Evolutionary conservation across 2,797 vertebrate genomes (phyloP).

Genomic region (Nothura maculosa): DNA sequence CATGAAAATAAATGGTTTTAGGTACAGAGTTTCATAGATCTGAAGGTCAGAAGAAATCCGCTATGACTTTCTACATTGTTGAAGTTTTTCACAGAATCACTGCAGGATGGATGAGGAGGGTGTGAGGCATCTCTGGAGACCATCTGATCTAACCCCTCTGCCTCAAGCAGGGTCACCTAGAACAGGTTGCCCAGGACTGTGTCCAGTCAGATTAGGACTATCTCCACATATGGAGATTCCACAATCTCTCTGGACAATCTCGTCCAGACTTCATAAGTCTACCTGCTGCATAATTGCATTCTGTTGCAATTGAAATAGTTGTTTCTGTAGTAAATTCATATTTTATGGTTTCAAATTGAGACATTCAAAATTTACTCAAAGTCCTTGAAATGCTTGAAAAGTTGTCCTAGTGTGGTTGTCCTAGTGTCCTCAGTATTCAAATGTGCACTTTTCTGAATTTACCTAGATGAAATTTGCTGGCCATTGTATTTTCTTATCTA

Average conservation of each 20-base stretch:
- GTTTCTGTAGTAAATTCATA: not conserved
- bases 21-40: not conserved
- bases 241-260: no score
- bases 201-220: no score
- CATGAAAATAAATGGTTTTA: not conserved
- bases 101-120: no score
- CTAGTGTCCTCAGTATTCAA: not conserved
- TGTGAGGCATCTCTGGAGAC: no score
- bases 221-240: no score
- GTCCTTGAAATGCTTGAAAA: not conserved
- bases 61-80: not conserved
- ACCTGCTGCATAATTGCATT: not conserved
- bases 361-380: not conserved
- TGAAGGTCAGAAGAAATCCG: not conserved
- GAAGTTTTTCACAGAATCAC: not conserved
- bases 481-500: not conserved
- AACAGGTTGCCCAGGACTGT: no score
- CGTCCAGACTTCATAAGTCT: not conserved
- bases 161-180: no score
- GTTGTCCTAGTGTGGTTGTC: not conserved
- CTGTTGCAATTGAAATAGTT: not conserved
- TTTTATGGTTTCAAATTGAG: accelerated
- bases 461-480: not conserved
- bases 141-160: no score
- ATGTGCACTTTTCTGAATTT: not conserved